Base-by-base conservation (phyloP, 2,113 vertebrate species). In the Heloderma charlesbogerti region DNA sequence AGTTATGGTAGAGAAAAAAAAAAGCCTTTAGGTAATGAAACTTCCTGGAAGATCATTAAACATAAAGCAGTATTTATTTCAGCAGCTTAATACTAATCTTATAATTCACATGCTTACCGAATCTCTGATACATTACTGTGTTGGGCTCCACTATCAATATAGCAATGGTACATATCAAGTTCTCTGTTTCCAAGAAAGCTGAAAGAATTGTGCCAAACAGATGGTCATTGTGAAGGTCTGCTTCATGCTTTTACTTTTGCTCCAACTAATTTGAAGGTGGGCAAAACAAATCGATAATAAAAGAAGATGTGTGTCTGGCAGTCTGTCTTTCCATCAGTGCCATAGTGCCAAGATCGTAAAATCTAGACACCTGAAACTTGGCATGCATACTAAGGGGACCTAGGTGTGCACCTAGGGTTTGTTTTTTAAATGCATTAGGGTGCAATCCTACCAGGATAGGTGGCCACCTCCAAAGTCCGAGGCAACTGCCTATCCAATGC, bases 71-170 rank as follows among this genome's bases (percentile, higher is more conserved):
- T 86, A 90, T 90, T 90, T 86, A 69, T 90, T 80, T 79, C 84
- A 86, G 43, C 75, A 69, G 75, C 71, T 86, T 90, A 90, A 86
- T 90, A 71, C 89, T 90, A 90, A 90, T 90, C 84, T 80, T 90
- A 86, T 90, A 71, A 80, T 16, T 85, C 83, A 80, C 72, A 12
- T 31, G 1, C 92, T 94, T 92, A 88, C 27, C 1, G 16, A 91
- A n/a, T 45, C 15, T 6, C 16, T 86, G 82, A 13, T 82, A 72
- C 92, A 95, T 91, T 84, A 79, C 93, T 92, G 27, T 37, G 91
- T 22, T 66, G 79, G 91, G 78, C 31, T 92, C 88, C 27, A 15
- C 88, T 45, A 4, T 77, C 91, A 92, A 72, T 92, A 89, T 80
- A 31, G 48, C 48, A 60, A 60, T 67, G 51, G 15, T 71, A 60